Percentiles rank a stretch among this genome's conserved stretches.
phyloP scores from a whole-genome alignment of 2,797 vertebrate species.

The Thalassophryne amazonica region DNA sequence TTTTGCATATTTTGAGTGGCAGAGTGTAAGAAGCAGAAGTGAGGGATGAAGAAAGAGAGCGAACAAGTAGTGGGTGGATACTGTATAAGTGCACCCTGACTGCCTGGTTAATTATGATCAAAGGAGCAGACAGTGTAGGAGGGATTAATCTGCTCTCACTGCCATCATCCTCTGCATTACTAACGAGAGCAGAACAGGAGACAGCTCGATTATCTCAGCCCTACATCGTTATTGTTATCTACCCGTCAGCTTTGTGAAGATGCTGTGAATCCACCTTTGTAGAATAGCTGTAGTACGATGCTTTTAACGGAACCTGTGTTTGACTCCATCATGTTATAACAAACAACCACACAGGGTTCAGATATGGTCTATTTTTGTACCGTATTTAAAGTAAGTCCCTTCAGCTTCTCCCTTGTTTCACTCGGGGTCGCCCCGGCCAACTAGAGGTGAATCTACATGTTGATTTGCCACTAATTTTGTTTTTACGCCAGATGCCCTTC shows the following conservation, averaged over 20 bases:
- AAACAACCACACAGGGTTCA: no score
- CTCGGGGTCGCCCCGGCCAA: no score
- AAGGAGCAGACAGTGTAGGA: slow-evolving; percentile 54
- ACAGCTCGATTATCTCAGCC: background rate
- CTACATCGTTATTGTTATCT: background rate
- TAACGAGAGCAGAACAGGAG: slow-evolving; percentile 10
- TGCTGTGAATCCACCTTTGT: no score
- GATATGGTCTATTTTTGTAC: no score
- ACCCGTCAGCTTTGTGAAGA: no score
- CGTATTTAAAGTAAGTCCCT: no score
- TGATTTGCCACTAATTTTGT: no score
- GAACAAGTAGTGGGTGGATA: slow-evolving; percentile 52
- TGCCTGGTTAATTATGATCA: slow-evolving; percentile 63
- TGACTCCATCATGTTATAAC: no score
- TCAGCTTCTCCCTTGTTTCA: no score
- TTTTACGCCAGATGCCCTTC: no score
- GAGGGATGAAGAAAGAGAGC: slow-evolving; percentile 23
- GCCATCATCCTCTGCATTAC: slow-evolving; percentile 39
- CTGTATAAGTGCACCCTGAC: slow-evolving; percentile 29
- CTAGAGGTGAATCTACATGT: no score
- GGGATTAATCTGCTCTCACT: slow-evolving; percentile 53
- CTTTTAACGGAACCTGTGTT: no score
- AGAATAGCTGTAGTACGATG: background rate
- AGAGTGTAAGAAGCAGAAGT: slow-evolving; percentile 14
- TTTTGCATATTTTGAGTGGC: background rate